Evolutionary conservation across 1,140 invertebrate species (phyloP).

Genomic region (Drosophila nasuta): DNA sequence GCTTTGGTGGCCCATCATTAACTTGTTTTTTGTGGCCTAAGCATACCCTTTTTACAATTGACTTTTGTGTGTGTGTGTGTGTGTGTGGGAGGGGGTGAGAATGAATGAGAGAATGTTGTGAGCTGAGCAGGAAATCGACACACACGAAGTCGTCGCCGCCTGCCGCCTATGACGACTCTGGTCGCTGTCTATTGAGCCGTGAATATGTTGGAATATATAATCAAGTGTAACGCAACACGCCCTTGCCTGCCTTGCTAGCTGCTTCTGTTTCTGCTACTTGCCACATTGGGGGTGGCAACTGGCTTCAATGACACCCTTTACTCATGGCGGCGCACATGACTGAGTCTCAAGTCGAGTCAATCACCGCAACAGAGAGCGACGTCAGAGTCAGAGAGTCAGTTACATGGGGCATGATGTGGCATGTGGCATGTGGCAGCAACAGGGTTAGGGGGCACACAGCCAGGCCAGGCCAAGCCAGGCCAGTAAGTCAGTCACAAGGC

Average conservation of each 20-base stretch:
- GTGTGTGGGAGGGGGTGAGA: not conserved
- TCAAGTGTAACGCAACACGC: conserved; percentile 70
- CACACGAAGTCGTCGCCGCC: conserved; percentile 24
- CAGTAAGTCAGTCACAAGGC: conserved; percentile 36
- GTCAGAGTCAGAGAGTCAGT: conserved; percentile 16
- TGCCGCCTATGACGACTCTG: conserved; percentile 45
- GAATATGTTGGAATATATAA: conserved; percentile 83
- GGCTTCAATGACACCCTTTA: conserved; percentile 44
- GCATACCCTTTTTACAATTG: conserved; percentile 14
- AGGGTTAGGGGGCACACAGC: not conserved
- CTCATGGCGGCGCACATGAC: conserved; percentile 25
- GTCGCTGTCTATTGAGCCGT: conserved; percentile 72
- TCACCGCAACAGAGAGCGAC: conserved; percentile 43
- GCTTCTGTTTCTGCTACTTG: conserved; percentile 40
- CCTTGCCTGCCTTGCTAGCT: conserved; percentile 30
- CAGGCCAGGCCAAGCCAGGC: not conserved
- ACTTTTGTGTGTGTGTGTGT: not conserved
- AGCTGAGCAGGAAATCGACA: conserved; percentile 55
- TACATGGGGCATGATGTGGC: not conserved
- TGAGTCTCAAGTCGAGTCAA: conserved; percentile 64
- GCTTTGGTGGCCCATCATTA: not conserved
- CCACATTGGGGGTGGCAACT: conserved; percentile 26
- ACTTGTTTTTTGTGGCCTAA: not conserved
- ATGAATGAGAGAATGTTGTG: conserved; percentile 10
- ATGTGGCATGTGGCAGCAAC: not conserved